Conservation (phyloP, 1,140 invertebrate genomes). For the Sycophila sp. region DNA sequence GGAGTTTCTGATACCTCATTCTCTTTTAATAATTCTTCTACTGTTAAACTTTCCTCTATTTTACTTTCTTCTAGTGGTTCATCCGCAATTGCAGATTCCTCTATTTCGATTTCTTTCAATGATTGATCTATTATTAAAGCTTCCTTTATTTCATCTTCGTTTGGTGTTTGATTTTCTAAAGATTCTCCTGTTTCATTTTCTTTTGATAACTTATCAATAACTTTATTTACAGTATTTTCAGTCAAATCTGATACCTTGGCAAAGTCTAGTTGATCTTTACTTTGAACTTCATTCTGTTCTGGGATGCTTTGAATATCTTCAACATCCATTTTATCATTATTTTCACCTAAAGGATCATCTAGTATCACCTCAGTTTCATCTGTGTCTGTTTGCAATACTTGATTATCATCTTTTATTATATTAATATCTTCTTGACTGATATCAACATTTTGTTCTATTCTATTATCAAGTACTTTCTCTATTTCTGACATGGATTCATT, state of each 20-base stretch:
- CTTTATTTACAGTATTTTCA: too few relatives aligned
- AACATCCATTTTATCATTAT: too few relatives aligned
- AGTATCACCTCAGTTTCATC: background rate
- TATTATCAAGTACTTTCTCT: background rate
- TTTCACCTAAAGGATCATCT: background rate
- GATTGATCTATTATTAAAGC: background rate
- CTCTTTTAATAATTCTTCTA: background rate
- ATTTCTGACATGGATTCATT: background rate
- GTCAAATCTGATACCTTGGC: too few relatives aligned
- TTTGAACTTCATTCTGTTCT: too few relatives aligned
- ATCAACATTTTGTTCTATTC: too few relatives aligned
- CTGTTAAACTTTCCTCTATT: background rate
- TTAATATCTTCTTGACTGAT: too few relatives aligned
- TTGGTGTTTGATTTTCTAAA: background rate
- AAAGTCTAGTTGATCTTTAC: too few relatives aligned
- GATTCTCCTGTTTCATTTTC: too few relatives aligned
- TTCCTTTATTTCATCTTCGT: background rate
- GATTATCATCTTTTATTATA: background rate
- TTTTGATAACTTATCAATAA: too few relatives aligned
- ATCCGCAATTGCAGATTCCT: background rate
- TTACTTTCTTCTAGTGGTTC: background rate
- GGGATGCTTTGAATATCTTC: too few relatives aligned
- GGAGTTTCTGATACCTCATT: background rate
- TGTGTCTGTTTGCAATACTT: background rate
- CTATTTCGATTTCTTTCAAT: background rate